phyloP scores from a whole-genome alignment of 2,797 vertebrate species.

The Hippopotamyrus pictus region DNA sequence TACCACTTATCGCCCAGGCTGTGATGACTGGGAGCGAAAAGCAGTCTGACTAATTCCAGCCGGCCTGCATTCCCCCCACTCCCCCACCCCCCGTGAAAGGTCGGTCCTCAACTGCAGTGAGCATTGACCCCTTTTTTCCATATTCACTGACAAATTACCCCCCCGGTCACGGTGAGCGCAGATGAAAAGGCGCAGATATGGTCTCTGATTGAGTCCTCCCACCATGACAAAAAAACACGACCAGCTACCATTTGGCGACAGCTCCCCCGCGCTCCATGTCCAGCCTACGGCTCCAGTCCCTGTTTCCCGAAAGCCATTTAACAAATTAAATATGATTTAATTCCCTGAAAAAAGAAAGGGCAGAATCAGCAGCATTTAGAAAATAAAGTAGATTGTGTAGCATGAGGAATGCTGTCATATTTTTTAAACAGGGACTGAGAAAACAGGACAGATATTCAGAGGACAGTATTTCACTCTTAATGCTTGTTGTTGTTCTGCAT shows the following conservation, averaged over 20 bases:
- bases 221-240: not conserved
- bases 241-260: not conserved
- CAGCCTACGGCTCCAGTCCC: not conserved
- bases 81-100: slow-evolving; percentile 29
- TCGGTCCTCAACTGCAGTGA: slow-evolving; percentile 55
- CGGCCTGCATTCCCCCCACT: slow-evolving; percentile 48
- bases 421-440: not conserved
- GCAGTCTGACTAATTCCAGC: slow-evolving; percentile 65
- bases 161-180: slow-evolving; percentile 19
- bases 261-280: not conserved
- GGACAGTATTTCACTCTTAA: not conserved
- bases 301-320: not conserved
- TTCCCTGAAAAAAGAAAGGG: not conserved
- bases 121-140: slow-evolving; percentile 67
- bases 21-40: slow-evolving; percentile 67
- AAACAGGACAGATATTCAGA: not conserved
- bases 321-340: slow-evolving; percentile 10
- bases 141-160: slow-evolving; percentile 72
- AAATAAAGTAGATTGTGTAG: not conserved
- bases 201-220: not conserved
- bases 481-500: not conserved
- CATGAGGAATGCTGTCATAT: not conserved
- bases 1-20: slow-evolving; percentile 75
- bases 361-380: not conserved
- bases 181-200: not conserved